These are phyloP conservation scores for Automeris io DNA, from an alignment of 2,888 invertebrate genomes.

Conservation along the genomic window DNA sequence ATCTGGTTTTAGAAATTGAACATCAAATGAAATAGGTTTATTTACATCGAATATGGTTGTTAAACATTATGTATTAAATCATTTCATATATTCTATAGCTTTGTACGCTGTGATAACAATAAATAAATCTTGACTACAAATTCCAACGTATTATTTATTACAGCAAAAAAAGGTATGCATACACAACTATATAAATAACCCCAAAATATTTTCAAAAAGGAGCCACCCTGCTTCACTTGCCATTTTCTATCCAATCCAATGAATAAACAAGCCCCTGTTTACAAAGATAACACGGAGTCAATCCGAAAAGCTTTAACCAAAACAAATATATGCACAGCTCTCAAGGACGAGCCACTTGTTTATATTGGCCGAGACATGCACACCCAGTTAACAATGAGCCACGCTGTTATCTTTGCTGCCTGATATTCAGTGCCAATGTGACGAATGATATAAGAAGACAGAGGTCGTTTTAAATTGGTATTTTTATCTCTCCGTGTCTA, in stretches of 20 bases:
- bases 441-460: background rate
- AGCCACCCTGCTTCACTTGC: constrained; percentile 7
- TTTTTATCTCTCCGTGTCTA: background rate
- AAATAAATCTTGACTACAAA: too few relatives aligned
- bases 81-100: too few relatives aligned
- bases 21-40: too few relatives aligned
- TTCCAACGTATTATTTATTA: too few relatives aligned
- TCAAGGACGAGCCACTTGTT: constrained; percentile 42
- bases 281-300: constrained; percentile 62
- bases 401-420: background rate
- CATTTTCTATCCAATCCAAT: constrained; percentile 32
- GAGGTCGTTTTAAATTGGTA: background rate
- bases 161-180: background rate
- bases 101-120: too few relatives aligned
- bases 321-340: constrained; percentile 65
- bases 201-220: constrained; percentile 1
- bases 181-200: background rate
- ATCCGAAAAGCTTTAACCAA: constrained; percentile 50
- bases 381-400: background rate
- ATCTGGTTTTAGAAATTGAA: too few relatives aligned
- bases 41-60: too few relatives aligned
- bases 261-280: constrained; percentile 46
- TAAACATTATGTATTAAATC: too few relatives aligned
- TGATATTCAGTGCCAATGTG: background rate
- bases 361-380: constrained; percentile 20